phyloP scores from a whole-genome alignment of 2,113 vertebrate species.

The Gopherus evgoodei region DNA sequence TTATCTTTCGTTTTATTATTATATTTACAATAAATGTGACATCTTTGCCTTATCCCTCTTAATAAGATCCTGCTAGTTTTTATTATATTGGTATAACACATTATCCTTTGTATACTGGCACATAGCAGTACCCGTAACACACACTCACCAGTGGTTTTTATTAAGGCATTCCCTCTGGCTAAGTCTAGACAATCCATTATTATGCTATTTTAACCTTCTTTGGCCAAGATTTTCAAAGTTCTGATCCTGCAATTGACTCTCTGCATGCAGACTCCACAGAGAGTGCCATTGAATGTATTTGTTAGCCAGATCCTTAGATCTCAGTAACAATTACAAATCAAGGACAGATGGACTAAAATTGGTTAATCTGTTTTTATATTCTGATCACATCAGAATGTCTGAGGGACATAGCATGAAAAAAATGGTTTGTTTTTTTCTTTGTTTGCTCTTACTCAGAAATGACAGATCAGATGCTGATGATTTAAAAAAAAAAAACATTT shows the following conservation, averaged over 20 bases:
- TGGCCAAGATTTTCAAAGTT: not conserved
- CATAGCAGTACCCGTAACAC: not conserved
- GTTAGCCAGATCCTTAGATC: not conserved
- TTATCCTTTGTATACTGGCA: not conserved
- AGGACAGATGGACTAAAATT: not conserved
- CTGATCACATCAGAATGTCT: not conserved
- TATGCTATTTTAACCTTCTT: slow-evolving; percentile 2
- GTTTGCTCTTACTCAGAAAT: not conserved
- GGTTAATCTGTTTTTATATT: not conserved
- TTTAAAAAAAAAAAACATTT: not conserved
- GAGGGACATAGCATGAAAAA: not conserved
- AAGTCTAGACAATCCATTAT: no score
- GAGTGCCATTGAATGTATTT: not conserved
- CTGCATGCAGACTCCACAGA: not conserved
- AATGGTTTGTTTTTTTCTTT: not conserved
- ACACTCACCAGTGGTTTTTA: not conserved
- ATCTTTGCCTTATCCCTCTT: no score
- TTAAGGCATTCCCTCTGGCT: not conserved
- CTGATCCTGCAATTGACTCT: not conserved
- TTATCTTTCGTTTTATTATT: no score
- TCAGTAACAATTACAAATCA: not conserved
- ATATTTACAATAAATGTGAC: no score
- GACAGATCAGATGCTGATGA: not conserved
- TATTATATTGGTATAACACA: no score
- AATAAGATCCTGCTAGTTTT: no score